phyloP scores from a whole-genome alignment of 2,113 vertebrate species.

The Reinhardtius hippoglossoides region DNA sequence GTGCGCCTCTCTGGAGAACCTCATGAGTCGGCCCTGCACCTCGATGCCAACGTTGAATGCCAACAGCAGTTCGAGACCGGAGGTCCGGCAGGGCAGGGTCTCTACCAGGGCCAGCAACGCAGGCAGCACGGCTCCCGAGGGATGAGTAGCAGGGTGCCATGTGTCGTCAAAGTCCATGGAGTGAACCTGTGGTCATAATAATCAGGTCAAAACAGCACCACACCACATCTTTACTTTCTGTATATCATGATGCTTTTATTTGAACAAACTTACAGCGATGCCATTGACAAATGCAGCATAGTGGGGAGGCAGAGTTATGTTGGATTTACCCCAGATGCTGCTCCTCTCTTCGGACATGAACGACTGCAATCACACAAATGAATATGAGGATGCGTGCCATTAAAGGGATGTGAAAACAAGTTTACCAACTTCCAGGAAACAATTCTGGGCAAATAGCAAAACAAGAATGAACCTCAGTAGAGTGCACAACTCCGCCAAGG shows the following conservation, averaged over 20 bases:
- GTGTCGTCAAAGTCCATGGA: conserved; percentile 98
- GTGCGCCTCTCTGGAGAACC: conserved; percentile 90
- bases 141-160: conserved; percentile 96
- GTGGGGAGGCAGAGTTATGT: conserved; percentile 83
- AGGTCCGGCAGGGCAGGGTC: conserved; percentile 80
- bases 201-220: neutral
- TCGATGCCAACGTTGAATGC: conserved; percentile 94
- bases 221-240: neutral
- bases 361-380: conserved; percentile 68
- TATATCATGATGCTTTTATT: neutral
- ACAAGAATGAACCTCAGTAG: neutral
- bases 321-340: conserved; percentile 87
- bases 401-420: neutral
- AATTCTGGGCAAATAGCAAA: neutral
- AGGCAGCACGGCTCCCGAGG: conserved; percentile 90
- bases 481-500: too few relatives aligned
- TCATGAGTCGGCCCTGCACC: conserved; percentile 90
- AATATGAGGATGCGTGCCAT: neutral
- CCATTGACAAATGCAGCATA: conserved; percentile 93
- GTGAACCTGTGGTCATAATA: conserved; percentile 83
- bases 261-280: conserved; percentile 86
- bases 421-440: neutral
- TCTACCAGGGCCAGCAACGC: conserved; percentile 87
- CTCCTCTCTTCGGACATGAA: conserved; percentile 85
- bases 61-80: conserved; percentile 90